Conservation (phyloP, 2,113 vertebrate species). For the Periophthalmus modestus region DNA sequence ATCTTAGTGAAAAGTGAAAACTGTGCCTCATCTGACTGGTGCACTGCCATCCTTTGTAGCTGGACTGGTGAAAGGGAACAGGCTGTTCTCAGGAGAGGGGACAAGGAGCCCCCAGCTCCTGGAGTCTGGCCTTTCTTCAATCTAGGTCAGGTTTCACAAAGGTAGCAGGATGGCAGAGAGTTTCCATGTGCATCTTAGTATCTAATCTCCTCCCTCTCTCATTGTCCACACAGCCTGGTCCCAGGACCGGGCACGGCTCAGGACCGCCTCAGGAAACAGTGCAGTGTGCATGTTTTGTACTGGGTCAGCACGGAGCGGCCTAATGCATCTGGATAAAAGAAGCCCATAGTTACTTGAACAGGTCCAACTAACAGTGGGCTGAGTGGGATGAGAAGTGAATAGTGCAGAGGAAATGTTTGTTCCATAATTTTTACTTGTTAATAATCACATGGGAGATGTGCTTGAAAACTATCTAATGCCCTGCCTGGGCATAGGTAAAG, state of each 20-base stretch:
- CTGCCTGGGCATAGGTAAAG: neutral
- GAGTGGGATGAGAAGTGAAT: neutral
- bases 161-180: constrained; percentile 31
- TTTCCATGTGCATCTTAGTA: constrained; percentile 53
- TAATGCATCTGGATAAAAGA: constrained; percentile 56
- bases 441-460: neutral
- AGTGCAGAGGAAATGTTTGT: constrained; percentile 30
- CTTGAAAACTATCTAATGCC: neutral
- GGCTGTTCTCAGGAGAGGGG: constrained; percentile 37
- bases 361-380: constrained; percentile 25
- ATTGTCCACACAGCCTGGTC: constrained; percentile 28
- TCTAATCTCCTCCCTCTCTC: constrained; percentile 43
- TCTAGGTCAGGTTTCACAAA: constrained; percentile 70
- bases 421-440: too few species aligned
- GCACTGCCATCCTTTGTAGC: constrained; percentile 16
- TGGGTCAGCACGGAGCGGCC: constrained; percentile 48
- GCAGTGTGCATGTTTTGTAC: constrained; percentile 55
- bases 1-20: constrained; percentile 6
- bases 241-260: constrained; percentile 9
- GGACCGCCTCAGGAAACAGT: constrained; percentile 59
- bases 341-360: constrained; percentile 51
- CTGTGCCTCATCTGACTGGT: constrained; percentile 22
- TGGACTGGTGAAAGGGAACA: constrained; percentile 41
- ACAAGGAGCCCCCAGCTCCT: constrained; percentile 48
- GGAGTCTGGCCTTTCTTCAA: constrained; percentile 59